Evolutionary conservation across 1,140 invertebrate genomes (phyloP), one percentile per base, ranked within the genome.

Genomic region (Trypoxylus dichotomus): DNA sequence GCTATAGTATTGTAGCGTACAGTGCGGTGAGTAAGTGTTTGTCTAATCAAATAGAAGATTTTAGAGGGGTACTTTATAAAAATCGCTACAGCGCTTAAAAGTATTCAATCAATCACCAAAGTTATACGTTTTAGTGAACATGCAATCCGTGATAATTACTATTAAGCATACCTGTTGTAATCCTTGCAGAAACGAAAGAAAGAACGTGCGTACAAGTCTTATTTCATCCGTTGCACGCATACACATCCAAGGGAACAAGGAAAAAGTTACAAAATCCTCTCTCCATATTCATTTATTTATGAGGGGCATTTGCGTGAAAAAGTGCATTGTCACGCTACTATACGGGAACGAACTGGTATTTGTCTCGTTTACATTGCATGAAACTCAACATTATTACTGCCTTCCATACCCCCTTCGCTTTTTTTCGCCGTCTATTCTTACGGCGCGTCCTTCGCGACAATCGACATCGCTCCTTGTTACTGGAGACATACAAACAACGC

Each of bases 321-420:
- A 68, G 24, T 68, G 24, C 60, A 68, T 27, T 68, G 60, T 68
- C 60, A 68, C 60, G 60, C 60, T 68, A 68, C 21, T 10, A 13
- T 11, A 27, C 27, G 19, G 15, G 58, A 8, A 7, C 58, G n/a
- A 60, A 60, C n/a, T 60, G 21, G 21, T 60, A 60, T 60, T 19
- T 60, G 15, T 19, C 2, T 19, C n/a, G 58, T 43, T 10, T 60
- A n/a, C n/a, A 6, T 7, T 60, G 58, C 58, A 60, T 60, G 58
- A 60, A 21, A 60, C 58, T 60, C n/a, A 8, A 60, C n/a, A n/a
- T 60, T 60, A 60, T 60, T 21, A 7, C 21, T 60, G n/a, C 21
- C 58, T 19, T 15, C 60, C 2, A 24, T 24, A 11, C 21, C 27
- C 27, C n/a, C 19, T 3, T 29, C 21, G 60, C 24, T 27, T 68